Evolutionary conservation across 2,113 vertebrate species (phyloP), one percentile per base, ranked within the genome.

Genomic region (Orycteropus afer): DNA sequence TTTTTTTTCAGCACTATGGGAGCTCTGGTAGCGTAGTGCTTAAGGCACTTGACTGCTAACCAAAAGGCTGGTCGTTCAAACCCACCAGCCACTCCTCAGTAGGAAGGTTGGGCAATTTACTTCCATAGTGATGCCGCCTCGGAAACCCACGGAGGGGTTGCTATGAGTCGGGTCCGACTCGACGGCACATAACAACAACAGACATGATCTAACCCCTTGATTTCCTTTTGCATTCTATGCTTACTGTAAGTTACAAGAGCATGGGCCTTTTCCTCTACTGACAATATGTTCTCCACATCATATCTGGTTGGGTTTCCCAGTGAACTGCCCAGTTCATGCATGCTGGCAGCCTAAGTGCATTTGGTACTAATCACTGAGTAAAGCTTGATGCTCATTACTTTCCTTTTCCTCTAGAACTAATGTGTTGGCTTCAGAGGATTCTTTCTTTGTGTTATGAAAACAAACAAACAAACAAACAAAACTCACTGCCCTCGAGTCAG

Each of bases 391-490:
- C 12, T 42, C 5, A 14, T 22, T 63, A 86, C 7, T 49, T 15
- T 76, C 37, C 3, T 89, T 79, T 94, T 83, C 79, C 23, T 93
- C 95, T 86, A 89, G 47, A 90, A 82, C 14, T 42, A 80, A 49
- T 17, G 32, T n/a, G 27, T n/a, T 67, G 34, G 34, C 63, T n/a
- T 67, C 32, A 67, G 12, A 67, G 63, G 34, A 29, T 67, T 34
- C 34, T n/a, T 7, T 67, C 55, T 5, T 57, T 23, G 22, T 57
- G 55, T 22, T 57, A 1, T 53, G n/a, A n/a, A n/a, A n/a, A n/a
- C n/a, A n/a, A n/a, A n/a, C n/a, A n/a, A n/a, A n/a, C n/a, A n/a
- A n/a, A n/a, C n/a, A n/a, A n/a, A n/a, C n/a, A n/a, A n/a, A n/a
- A n/a, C n/a, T n/a, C 49, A n/a, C 22, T 40, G n/a, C n/a, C 8